These are phyloP conservation scores for Amniataba percoides DNA, from an alignment of 2,797 vertebrate genomes.

Conservation along the genomic window DNA sequence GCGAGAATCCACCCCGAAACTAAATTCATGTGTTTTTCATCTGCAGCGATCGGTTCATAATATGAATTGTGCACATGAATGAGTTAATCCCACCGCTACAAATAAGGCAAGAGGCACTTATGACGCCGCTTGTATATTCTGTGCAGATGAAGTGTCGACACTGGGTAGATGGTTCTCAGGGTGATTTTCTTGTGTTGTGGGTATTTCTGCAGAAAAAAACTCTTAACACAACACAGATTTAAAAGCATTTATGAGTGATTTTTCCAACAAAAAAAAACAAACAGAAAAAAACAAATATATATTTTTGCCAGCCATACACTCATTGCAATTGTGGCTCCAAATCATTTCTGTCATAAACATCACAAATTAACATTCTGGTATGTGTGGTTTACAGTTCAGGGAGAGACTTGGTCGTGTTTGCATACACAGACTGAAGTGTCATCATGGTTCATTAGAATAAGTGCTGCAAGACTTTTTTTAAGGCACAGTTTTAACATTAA, in stretches of 20 bases:
- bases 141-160: slow-evolving; percentile 65
- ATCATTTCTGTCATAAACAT: slow-evolving; percentile 78
- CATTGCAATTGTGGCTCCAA: slow-evolving; percentile 54
- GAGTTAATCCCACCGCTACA: slow-evolving; percentile 68
- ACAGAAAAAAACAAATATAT: slow-evolving; percentile 34
- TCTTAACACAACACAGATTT: slow-evolving; percentile 74
- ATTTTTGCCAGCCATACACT: slow-evolving; percentile 61
- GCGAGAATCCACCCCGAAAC: slow-evolving; percentile 50
- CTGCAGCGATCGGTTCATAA: slow-evolving; percentile 29
- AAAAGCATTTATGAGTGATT: slow-evolving; percentile 67
- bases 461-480: slow-evolving; percentile 32
- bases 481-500: slow-evolving; percentile 17
- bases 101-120: slow-evolving; percentile 60
- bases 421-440: slow-evolving; percentile 59
- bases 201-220: slow-evolving; percentile 52
- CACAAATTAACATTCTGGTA: slow-evolving; percentile 78
- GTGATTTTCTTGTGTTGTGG: slow-evolving; percentile 70
- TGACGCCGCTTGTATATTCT: slow-evolving; percentile 57
- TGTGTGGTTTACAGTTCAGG: slow-evolving; percentile 75
- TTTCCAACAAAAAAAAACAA: slow-evolving; percentile 26
- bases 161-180: slow-evolving; percentile 70
- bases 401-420: slow-evolving; percentile 67
- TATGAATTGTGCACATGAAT: slow-evolving; percentile 57
- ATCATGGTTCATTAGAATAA: slow-evolving; percentile 58
- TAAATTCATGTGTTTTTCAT: slow-evolving; percentile 64